Evolutionary conservation across 2,797 vertebrate genomes (phyloP).

Genomic region (Hippoglossus hippoglossus): DNA sequence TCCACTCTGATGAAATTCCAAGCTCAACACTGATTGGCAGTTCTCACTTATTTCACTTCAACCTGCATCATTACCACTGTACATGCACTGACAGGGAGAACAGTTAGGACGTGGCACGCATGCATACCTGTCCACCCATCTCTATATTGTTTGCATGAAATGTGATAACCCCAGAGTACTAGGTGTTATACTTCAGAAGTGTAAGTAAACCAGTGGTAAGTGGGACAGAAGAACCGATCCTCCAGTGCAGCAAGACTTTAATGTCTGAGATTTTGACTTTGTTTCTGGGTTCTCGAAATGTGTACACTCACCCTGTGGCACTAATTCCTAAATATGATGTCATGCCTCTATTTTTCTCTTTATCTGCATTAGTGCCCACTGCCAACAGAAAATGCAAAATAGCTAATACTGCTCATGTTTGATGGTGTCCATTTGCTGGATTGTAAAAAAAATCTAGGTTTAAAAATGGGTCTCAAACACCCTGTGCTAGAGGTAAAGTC

Average conservation of each 20-base stretch:
- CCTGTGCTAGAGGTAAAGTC: no score
- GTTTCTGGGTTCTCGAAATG: background rate
- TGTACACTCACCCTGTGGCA: no score
- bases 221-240: background rate
- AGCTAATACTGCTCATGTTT: no score
- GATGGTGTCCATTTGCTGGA: no score
- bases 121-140: background rate
- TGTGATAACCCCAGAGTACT: background rate
- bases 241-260: background rate
- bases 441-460: no score
- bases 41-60: background rate
- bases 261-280: background rate
- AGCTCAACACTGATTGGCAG: no score
- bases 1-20: background rate
- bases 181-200: background rate
- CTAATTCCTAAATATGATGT: no score
- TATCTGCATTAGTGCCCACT: no score
- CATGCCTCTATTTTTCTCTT: no score
- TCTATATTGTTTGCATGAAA: constrained; percentile 3
- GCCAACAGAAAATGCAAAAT: no score
- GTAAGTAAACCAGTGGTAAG: background rate
- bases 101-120: background rate
- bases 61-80: background rate
- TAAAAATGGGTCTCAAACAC: no score
- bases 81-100: background rate